Percentiles rank a stretch among this genome's conserved stretches.
These are phyloP conservation scores for Hetaerina titia DNA, from an alignment of 2,888 invertebrate species.

Conservation along the genomic window DNA sequence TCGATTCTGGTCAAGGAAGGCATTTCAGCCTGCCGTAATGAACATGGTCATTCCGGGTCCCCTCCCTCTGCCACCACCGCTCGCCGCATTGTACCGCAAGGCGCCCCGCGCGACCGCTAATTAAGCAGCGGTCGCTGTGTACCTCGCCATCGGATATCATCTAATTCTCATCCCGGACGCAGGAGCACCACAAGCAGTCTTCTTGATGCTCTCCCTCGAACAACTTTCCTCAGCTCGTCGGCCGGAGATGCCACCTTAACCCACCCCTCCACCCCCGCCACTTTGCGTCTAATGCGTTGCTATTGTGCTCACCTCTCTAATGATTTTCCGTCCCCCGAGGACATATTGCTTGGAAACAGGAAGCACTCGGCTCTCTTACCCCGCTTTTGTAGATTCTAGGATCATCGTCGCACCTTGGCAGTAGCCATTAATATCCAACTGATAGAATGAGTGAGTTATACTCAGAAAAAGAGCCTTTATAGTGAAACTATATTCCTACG, in stretches of 20 bases:
- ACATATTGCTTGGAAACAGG: neutral
- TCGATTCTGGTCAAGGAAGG: constrained; percentile 66
- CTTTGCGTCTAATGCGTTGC: neutral
- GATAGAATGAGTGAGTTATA: too few species aligned
- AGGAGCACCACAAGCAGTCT: constrained; percentile 17
- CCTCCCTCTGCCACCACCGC: too few species aligned
- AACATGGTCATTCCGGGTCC: constrained; percentile 25
- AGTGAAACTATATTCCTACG: too few species aligned
- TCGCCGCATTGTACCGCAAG: neutral
- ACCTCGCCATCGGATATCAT: constrained; percentile 55
- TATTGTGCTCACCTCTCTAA: neutral
- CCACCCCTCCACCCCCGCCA: neutral
- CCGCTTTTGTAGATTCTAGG: neutral
- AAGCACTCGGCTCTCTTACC: neutral
- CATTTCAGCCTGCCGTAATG: constrained; percentile 50
- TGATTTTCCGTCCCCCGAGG: neutral
- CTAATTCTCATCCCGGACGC: constrained; percentile 51
- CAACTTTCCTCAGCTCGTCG: neutral
- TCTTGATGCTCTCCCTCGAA: neutral
- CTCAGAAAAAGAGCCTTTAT: too few species aligned
- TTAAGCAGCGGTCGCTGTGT: constrained; percentile 53
- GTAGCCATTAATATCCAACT: neutral
- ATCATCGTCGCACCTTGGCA: neutral
- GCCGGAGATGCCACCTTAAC: neutral
- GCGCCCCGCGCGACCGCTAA: constrained; percentile 44